These are phyloP conservation scores for Psittacula echo DNA, from an alignment of 2,797 vertebrate genomes.

Conservation along the genomic window DNA sequence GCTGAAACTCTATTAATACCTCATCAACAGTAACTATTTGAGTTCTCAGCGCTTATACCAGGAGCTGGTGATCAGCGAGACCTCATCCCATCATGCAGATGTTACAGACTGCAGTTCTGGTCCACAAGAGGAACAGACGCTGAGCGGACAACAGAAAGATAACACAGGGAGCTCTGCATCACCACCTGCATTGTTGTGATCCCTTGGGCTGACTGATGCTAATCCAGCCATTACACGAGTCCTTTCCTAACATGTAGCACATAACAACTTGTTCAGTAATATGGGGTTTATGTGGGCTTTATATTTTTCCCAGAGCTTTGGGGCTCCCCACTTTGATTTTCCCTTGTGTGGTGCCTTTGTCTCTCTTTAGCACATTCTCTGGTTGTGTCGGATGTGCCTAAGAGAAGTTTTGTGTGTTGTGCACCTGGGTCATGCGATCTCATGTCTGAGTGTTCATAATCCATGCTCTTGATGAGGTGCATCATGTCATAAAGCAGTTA, in stretches of 20 bases:
- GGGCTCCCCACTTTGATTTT: neutral
- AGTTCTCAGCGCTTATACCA: neutral
- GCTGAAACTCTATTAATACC: neutral
- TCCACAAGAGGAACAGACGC: neutral
- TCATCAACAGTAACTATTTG: neutral
- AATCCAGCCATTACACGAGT: neutral
- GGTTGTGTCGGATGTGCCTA: constrained; percentile 57
- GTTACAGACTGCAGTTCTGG: neutral
- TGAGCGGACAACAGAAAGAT: neutral
- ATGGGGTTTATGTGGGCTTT: neutral
- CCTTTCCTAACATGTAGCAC: neutral
- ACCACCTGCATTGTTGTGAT: neutral
- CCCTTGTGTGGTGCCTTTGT: neutral
- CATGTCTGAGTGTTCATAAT: neutral
- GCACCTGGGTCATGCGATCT: neutral
- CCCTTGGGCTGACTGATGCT: neutral
- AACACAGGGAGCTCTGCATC: neutral
- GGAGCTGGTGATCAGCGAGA: neutral
- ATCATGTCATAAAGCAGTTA: neutral
- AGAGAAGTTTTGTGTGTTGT: neutral
- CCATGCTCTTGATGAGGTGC: neutral
- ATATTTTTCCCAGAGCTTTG: neutral
- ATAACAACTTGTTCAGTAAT: neutral
- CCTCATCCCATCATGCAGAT: neutral
- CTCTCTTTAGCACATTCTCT: constrained; percentile 49